These are phyloP conservation scores for Microchirus variegatus DNA, from an alignment of 2,797 vertebrate species.

Conservation along the genomic window DNA sequence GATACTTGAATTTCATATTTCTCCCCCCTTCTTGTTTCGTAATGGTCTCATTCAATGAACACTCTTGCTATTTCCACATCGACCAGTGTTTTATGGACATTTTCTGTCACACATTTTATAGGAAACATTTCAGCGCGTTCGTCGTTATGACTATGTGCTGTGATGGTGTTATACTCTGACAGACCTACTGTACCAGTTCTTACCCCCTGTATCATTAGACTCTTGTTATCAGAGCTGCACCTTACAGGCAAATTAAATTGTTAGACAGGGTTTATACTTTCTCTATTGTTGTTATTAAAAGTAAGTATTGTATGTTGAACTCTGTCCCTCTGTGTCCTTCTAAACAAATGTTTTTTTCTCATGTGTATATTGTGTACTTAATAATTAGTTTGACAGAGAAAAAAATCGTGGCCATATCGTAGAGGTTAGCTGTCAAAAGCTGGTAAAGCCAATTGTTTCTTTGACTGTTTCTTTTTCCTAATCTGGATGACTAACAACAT, in stretches of 20 bases:
- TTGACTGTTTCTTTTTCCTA: slow-evolving; percentile 49
- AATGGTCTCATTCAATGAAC: slow-evolving; percentile 57
- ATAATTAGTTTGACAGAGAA: slow-evolving; percentile 29
- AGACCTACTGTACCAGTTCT: slow-evolving; percentile 69
- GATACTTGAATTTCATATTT: slow-evolving; percentile 81
- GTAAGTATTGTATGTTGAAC: slow-evolving; percentile 63
- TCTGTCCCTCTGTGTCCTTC: slow-evolving; percentile 68
- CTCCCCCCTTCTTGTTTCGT: slow-evolving; percentile 50
- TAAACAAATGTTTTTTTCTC: slow-evolving; percentile 54
- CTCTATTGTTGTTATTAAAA: slow-evolving; percentile 74
- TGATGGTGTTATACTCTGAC: slow-evolving; percentile 46
- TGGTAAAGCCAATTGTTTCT: slow-evolving; percentile 49
- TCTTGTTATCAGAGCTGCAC: slow-evolving; percentile 72
- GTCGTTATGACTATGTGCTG: slow-evolving; percentile 47
- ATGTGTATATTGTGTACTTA: slow-evolving; percentile 73
- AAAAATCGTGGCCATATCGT: slow-evolving; percentile 34
- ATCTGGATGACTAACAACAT: slow-evolving; percentile 70
- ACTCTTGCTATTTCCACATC: slow-evolving; percentile 56
- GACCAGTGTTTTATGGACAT: slow-evolving; percentile 53
- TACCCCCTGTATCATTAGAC: slow-evolving; percentile 61
- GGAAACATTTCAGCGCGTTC: slow-evolving; percentile 68
- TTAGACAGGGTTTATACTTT: slow-evolving; percentile 79
- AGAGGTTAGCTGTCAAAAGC: slow-evolving; percentile 41
- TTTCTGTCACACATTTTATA: slow-evolving; percentile 61
- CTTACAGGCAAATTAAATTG: slow-evolving; percentile 74